phyloP scores from a whole-genome alignment of 1,140 invertebrate species.

The Chrysoperla carnea region DNA sequence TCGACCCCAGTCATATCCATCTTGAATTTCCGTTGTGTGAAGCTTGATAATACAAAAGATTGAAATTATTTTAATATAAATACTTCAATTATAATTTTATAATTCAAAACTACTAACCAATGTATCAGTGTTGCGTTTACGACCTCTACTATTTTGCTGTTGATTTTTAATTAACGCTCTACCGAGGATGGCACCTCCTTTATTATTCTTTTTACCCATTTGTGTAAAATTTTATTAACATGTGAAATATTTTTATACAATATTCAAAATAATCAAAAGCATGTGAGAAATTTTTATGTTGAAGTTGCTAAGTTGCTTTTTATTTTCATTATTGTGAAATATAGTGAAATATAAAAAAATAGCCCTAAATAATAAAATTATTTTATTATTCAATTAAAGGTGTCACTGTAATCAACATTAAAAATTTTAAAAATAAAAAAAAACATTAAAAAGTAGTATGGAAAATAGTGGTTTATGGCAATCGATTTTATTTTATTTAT shows the following conservation, averaged over 20 bases:
- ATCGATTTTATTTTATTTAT: too few relatives aligned
- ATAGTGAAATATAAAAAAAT: slow-evolving; percentile 2
- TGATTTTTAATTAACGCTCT: slow-evolving; percentile 58
- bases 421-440: too few relatives aligned
- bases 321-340: slow-evolving; percentile 4
- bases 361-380: too few relatives aligned
- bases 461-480: too few relatives aligned
- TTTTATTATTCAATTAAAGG: too few relatives aligned
- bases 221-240: background rate
- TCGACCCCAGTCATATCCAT: slow-evolving; percentile 79
- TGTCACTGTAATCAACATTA: background rate
- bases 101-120: slow-evolving; percentile 31
- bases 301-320: slow-evolving; percentile 2
- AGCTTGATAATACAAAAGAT: slow-evolving; percentile 35
- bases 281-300: too few relatives aligned
- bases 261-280: too few relatives aligned
- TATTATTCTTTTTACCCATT: slow-evolving; percentile 50
- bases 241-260: too few relatives aligned
- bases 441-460: too few relatives aligned
- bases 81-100: slow-evolving; percentile 3
- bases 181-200: slow-evolving; percentile 33
- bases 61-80: slow-evolving; percentile 1
- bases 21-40: slow-evolving; percentile 72
- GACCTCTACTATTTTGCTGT: slow-evolving; percentile 37
- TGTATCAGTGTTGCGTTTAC: slow-evolving; percentile 39